Conservation (phyloP, 1,140 invertebrate species). For the Calephelis virginiensis region DNA sequence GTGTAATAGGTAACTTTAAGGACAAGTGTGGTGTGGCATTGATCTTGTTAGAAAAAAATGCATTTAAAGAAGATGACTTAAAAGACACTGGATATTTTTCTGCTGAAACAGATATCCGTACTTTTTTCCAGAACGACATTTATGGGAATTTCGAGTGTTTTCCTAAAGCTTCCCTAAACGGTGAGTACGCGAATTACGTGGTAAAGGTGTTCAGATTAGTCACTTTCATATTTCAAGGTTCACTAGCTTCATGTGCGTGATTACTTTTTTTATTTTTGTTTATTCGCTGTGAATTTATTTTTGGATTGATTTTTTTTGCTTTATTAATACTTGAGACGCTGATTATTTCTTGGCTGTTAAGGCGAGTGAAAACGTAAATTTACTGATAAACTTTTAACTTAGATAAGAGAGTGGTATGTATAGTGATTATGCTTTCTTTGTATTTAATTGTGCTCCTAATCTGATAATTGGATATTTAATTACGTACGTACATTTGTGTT, state of each 20-base stretch:
- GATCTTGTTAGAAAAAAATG: constrained; percentile 90
- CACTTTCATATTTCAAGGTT: constrained; percentile 47
- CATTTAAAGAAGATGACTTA: constrained; percentile 84
- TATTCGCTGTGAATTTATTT: not conserved
- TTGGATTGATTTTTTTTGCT: not conserved
- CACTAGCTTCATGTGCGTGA: constrained; percentile 19
- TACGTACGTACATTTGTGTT: too few relatives aligned
- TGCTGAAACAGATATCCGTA: constrained; percentile 78
- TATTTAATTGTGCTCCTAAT: too few relatives aligned
- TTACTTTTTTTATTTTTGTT: constrained; percentile 25
- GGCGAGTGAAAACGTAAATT: too few relatives aligned
- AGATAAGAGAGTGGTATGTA: too few relatives aligned
- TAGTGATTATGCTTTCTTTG: too few relatives aligned
- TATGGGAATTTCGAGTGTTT: constrained; percentile 91
- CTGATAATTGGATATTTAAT: too few relatives aligned
- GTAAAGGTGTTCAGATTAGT: not conserved
- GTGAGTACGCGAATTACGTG: constrained; percentile 72
- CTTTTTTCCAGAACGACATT: constrained; percentile 90
- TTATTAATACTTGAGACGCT: constrained; percentile 7
- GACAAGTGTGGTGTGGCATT: constrained; percentile 83
- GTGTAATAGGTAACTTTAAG: constrained; percentile 83
- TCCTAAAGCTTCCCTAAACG: constrained; percentile 82
- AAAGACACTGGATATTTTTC: constrained; percentile 80
- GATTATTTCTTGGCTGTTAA: too few relatives aligned
- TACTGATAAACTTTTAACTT: too few relatives aligned